Percentiles rank a stretch among this genome's conserved stretches.
Conservation (phyloP, 2,113 vertebrate genomes). For the Ardeotis arabs region DNA sequence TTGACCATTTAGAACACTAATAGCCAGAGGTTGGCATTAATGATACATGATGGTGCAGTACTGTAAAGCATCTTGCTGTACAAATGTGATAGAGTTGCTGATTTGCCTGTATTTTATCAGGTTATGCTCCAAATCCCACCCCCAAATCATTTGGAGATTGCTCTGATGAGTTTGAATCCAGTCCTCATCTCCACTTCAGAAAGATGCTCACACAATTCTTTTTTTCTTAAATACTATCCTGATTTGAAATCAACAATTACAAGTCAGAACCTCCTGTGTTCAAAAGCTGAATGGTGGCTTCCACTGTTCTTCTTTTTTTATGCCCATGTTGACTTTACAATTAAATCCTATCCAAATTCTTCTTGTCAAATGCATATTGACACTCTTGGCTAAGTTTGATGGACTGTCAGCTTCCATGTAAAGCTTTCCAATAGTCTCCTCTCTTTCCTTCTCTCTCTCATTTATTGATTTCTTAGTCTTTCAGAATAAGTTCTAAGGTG, state of each 20-base stretch:
- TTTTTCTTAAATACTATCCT: background rate
- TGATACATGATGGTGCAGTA: background rate
- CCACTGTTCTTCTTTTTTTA: background rate
- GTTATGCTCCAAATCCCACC: background rate
- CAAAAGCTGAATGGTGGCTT: background rate
- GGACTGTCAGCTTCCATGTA: background rate
- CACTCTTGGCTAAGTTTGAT: background rate
- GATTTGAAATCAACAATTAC: background rate
- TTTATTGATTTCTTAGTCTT: background rate
- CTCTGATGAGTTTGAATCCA: background rate
- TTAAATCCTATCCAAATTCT: background rate
- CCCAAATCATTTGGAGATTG: background rate
- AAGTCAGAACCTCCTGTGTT: accelerated
- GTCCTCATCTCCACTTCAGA: background rate
- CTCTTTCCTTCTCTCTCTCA: background rate
- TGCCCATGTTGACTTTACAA: background rate
- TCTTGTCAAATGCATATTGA: background rate
- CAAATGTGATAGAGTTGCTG: background rate
- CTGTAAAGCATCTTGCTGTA: background rate
- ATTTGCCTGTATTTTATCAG: background rate
- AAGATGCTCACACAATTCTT: background rate
- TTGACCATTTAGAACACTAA: background rate
- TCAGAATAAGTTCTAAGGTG: background rate
- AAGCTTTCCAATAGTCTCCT: background rate
- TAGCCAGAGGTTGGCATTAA: background rate